Base-by-base conservation (phyloP, 2,888 invertebrate species). In the Phasia obesa region DNA sequence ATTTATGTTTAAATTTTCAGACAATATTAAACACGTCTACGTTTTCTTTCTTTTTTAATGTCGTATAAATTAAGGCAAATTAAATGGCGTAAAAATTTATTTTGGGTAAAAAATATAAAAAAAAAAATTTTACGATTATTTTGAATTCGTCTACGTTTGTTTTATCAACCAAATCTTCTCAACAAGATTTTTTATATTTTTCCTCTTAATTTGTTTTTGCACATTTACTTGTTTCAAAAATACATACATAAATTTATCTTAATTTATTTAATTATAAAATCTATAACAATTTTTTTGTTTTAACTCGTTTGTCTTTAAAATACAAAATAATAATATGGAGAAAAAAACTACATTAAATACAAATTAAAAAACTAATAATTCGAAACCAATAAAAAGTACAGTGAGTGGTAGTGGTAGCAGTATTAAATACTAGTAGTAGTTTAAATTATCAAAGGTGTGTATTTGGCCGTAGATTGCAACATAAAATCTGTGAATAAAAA, bases 391-490 rank as follows among this genome's bases (percentile, higher is more conserved):
- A 67, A 15, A 15, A 38, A 75, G 19, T 74, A 74, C 64, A 74
- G 47, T 47, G 47, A 55, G 19, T 42, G 9, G 17, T 13, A 49
- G 65, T 74, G 27, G 49, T 67, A 23, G 47, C 44, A 55, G 49
- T 60, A 51, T 59, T 62, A 62, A 49, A 31, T 11, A 47, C 38
- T 65, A 60, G 31, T 25, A 70, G 44, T 74, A 51, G 44, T 75
- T 71, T 70, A 83, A 78, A 87, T 87, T 87, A 89, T 87, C 86
- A 89, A 88, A 87, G 88, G 89, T 88, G 90, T 88, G 87, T 90
- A 88, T 89, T 90, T 89, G 90, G 89, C 90, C 88, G 90, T 90
- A 89, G 89, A 89, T 90, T 89, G 90, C 89, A 90, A 89, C 87
- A 89, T 87, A 89, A 89, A 89, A 90, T 90, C 90, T 90, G 90